Base-by-base conservation (phyloP, 2,888 invertebrate genomes). In the Tetrapedia diversipes region DNA sequence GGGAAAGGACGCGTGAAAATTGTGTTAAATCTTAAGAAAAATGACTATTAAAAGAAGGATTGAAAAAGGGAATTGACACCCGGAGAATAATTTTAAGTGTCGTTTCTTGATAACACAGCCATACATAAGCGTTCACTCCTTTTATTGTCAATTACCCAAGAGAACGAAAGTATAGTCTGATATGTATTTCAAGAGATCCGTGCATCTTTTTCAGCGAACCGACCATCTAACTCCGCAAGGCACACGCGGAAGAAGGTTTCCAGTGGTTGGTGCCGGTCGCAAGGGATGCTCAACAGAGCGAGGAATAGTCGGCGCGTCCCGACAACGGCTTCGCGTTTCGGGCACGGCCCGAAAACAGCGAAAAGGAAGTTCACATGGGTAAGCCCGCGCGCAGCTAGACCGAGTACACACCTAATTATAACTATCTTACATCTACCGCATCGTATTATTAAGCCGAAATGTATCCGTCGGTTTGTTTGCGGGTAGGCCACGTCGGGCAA, bases 361-460 rank as follows among this genome's bases (percentile, higher is more conserved):
- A 83, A 80, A 86, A 90, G 90, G 90, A 90, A 89, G 89, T 90
- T 89, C 90, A 90, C 90, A 90, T 90, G 90, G 88, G 88, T 90
- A 87, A 87, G 80, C 85, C 83, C 79, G 88, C 87, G 86, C 85
- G 86, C 86, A 86, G 88, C 90, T 89, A 89, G 88, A 87, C 86
- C 83, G 87, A 86, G 88, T 87, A 86, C 88, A 86, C 83, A 86
- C 89, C 90, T 91, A 91, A 91, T 91, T 91, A 91, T 87, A 90
- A 91, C 90, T 91, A 91, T 91, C 91, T 91, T 88, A 86, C 89
- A 91, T 91, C 90, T 90, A 89, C 88, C 83, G 83, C 78, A 80
- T 85, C 77, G 87, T 90, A 88, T 90, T 81, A 83, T 83, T 83
- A 81, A 66, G 68, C 67, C 69, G 74, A 76, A 73, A 80, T 70